Conservation (phyloP, 2,888 invertebrate species). For the Urechis unicinctus region DNA sequence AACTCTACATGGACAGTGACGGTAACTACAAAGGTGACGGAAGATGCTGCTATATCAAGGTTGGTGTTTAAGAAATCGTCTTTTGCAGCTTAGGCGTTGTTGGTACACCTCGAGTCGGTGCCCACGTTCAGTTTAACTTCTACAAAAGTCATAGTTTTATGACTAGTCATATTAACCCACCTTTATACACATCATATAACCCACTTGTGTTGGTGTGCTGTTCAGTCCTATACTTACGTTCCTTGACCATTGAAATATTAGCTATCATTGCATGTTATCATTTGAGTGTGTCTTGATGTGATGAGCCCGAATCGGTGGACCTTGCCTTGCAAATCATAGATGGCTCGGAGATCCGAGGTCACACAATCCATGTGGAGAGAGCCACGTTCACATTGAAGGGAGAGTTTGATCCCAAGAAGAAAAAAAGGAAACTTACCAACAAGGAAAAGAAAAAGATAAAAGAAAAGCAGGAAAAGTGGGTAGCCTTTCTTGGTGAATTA, state of each 20-base stretch:
- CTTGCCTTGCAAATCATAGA: slow-evolving; percentile 87
- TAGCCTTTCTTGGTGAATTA: neutral
- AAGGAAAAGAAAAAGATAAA: slow-evolving; percentile 73
- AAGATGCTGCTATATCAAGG: slow-evolving; percentile 89
- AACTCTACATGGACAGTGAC: slow-evolving; percentile 81
- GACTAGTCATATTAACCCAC: no score
- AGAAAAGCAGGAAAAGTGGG: slow-evolving; percentile 81
- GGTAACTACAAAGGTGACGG: slow-evolving; percentile 88
- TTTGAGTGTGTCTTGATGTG: neutral
- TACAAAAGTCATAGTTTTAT: no score
- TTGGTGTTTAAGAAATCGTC: slow-evolving; percentile 42
- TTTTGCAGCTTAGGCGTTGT: neutral
- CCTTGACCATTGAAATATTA: no score
- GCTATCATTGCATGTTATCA: neutral
- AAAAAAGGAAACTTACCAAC: slow-evolving; percentile 78
- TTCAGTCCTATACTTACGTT: no score
- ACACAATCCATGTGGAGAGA: slow-evolving; percentile 78
- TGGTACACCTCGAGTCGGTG: neutral
- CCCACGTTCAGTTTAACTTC: neutral
- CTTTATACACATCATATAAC: no score
- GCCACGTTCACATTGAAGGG: slow-evolving; percentile 88
- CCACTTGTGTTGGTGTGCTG: no score
- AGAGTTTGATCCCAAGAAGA: slow-evolving; percentile 77
- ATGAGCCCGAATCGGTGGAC: slow-evolving; percentile 81
- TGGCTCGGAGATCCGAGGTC: slow-evolving; percentile 72